Conservation (phyloP, 2,113 vertebrate species). For the Ancistrus triradiatus region DNA sequence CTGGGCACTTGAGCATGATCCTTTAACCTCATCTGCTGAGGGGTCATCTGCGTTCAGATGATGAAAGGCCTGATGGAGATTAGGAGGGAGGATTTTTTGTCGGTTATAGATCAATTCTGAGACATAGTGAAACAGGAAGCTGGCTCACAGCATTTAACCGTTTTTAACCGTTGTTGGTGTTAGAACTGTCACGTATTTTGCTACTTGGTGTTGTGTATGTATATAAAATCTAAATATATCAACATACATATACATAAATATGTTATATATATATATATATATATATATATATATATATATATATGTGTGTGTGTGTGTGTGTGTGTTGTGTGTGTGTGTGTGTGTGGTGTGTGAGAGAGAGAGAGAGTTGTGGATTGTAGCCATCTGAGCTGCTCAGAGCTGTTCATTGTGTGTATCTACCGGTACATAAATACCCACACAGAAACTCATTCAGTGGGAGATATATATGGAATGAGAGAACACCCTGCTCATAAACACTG, state of each 20-base stretch:
- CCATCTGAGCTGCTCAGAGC: too few species aligned
- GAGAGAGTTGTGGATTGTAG: too few species aligned
- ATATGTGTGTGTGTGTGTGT: too few species aligned
- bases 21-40: neutral
- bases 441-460: conserved; percentile 30
- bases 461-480: conserved; percentile 27
- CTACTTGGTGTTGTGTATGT: too few species aligned
- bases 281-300: too few species aligned
- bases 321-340: too few species aligned
- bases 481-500: conserved; percentile 36
- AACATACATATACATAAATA: too few species aligned
- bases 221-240: too few species aligned
- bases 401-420: too few species aligned
- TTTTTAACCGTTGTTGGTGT: conserved; percentile 3
- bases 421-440: neutral
- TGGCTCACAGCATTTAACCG: conserved; percentile 5
- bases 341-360: too few species aligned
- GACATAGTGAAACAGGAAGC: conserved; percentile 42
- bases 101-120: conserved; percentile 38
- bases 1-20: neutral
- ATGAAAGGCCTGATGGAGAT: neutral
- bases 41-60: neutral
- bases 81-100: neutral
- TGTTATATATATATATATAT: too few species aligned
- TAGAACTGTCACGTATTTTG: conserved; percentile 7